Evolutionary conservation across 2,888 invertebrate genomes (phyloP).

Genomic region (Caenorhabditis sp.): DNA sequence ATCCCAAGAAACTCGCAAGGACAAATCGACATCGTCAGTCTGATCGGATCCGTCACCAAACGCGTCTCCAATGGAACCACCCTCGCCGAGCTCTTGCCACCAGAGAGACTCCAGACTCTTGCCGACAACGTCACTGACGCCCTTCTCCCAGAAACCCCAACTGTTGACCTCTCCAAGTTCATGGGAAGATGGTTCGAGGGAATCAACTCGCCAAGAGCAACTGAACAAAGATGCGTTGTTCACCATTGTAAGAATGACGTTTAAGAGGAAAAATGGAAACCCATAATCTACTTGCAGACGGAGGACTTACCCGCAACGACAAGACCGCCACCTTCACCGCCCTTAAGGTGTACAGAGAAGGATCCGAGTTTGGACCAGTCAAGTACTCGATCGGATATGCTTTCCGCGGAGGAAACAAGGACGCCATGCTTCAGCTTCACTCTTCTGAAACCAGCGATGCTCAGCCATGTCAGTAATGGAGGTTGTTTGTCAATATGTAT

Average conservation of each 20-base stretch:
- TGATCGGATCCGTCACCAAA: constrained; percentile 78
- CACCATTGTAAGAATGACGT: constrained; percentile 75
- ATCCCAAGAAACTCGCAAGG: constrained; percentile 78
- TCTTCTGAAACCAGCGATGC: constrained; percentile 78
- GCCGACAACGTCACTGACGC: constrained; percentile 79
- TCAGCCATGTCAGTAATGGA: constrained; percentile 74
- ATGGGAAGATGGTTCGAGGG: constrained; percentile 79
- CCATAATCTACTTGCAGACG: constrained; percentile 74
- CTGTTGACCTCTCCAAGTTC: constrained; percentile 78
- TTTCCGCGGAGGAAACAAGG: constrained; percentile 79
- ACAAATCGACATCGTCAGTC: constrained; percentile 78
- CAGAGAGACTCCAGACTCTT: constrained; percentile 78
- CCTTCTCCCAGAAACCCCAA: constrained; percentile 77
- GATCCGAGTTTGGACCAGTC: constrained; percentile 79
- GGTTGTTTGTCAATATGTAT: neutral
- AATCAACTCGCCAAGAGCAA: constrained; percentile 77
- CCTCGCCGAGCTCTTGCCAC: constrained; percentile 78
- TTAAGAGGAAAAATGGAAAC: neutral
- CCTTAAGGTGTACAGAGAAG: constrained; percentile 79
- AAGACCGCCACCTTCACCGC: constrained; percentile 79
- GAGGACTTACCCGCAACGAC: constrained; percentile 79
- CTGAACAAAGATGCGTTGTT: constrained; percentile 79
- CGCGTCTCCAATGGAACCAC: constrained; percentile 79
- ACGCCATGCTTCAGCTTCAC: constrained; percentile 79
- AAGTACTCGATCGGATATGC: constrained; percentile 79